These are phyloP conservation scores for Dendroctonus ponderosae DNA, from an alignment of 1,140 invertebrate genomes.

Conservation along the genomic window DNA sequence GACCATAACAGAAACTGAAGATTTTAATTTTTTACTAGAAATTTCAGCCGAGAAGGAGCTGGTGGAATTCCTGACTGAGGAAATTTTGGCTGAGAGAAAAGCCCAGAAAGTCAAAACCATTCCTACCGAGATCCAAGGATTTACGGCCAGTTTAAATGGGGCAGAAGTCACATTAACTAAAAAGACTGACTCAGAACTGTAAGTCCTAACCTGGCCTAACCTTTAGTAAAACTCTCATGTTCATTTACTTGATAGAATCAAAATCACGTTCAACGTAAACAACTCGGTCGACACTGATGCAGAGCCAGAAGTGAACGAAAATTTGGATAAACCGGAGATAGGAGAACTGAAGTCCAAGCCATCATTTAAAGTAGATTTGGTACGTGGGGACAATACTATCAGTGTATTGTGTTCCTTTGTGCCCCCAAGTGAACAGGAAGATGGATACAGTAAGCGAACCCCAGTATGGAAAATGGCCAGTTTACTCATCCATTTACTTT, in stretches of 20 bases:
- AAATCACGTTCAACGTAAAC: conserved; percentile 82
- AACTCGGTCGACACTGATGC: conserved; percentile 81
- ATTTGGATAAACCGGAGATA: conserved; percentile 67
- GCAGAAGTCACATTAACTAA: conserved; percentile 77
- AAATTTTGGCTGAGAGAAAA: conserved; percentile 84
- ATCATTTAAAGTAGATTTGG: conserved; percentile 79
- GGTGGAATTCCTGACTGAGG: conserved; percentile 82
- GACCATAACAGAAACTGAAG: background rate
- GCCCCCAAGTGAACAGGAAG: conserved; percentile 62
- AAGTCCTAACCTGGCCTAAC: conserved; percentile 46
- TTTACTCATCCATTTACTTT: conserved; percentile 28
- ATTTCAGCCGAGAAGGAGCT: conserved; percentile 78
- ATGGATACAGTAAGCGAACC: conserved; percentile 66
- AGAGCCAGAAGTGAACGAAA: conserved; percentile 62
- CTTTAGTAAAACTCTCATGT: conserved; percentile 16
- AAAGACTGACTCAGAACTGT: conserved; percentile 73
- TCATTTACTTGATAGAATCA: conserved; percentile 60
- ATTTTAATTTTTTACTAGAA: conserved; percentile 18
- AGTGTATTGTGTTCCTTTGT: conserved; percentile 81
- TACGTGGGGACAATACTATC: conserved; percentile 70
- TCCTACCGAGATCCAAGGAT: conserved; percentile 75
- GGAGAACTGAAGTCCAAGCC: conserved; percentile 85
- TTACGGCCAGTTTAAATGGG: conserved; percentile 70
- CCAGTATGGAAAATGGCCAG: background rate
- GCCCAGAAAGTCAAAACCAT: conserved; percentile 72